phyloP scores from a whole-genome alignment of 2,113 vertebrate species.

The Atherinomorus stipes region DNA sequence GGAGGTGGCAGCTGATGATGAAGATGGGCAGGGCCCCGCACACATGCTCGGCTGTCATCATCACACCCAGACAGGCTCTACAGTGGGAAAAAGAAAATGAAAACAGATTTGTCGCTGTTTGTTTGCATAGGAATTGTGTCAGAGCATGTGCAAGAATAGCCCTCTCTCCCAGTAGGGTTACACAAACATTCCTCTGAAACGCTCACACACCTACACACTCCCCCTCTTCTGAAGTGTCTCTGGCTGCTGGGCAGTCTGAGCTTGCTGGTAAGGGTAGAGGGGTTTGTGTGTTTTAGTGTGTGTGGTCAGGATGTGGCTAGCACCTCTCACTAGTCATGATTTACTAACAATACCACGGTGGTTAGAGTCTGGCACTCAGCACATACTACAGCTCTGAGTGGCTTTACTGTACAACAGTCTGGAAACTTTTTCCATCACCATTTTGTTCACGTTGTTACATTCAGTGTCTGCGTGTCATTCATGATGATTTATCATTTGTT shows the following conservation, averaged over 20 bases:
- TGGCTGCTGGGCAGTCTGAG: conserved; percentile 28
- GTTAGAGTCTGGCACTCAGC: conserved; percentile 61
- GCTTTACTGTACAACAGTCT: conserved; percentile 29
- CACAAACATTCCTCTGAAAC: conserved; percentile 55
- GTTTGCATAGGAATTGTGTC: conserved; percentile 61
- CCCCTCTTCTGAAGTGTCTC: conserved; percentile 38
- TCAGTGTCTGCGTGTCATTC: conserved; percentile 3
- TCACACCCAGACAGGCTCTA: conserved; percentile 26
- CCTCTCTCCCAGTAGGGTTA: conserved; percentile 36
- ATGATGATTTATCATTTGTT: conserved; percentile 51
- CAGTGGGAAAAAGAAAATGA: conserved; percentile 52
- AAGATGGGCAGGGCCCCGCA: conserved; percentile 1
- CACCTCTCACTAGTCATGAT: conserved; percentile 66
- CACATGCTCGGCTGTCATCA: conserved; percentile 24
- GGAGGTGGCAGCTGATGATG: neutral
- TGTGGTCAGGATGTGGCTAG: conserved; percentile 76
- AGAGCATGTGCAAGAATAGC: conserved; percentile 57
- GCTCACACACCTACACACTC: conserved; percentile 39
- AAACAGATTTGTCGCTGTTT: conserved; percentile 69
- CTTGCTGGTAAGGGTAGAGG: conserved; percentile 52
- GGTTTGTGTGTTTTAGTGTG: conserved; percentile 71
- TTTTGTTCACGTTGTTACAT: conserved; percentile 29
- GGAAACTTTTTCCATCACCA: conserved; percentile 34
- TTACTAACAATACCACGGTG: conserved; percentile 67
- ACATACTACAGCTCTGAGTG: conserved; percentile 56